Conservation (phyloP, 2,113 vertebrate genomes). For the Coryphaenoides rupestris region DNA sequence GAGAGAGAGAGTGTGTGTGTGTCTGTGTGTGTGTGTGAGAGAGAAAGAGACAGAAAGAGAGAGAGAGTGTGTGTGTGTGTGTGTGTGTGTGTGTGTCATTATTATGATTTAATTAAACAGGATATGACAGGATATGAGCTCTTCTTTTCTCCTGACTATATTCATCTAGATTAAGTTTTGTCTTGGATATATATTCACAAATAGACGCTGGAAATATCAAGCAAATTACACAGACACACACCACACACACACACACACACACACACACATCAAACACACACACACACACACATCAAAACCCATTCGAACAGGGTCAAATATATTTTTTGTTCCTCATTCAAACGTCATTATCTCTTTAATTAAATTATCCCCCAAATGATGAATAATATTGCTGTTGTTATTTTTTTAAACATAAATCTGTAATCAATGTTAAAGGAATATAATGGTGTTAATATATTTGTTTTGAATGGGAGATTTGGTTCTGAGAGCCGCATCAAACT, state of each 20-base stretch:
- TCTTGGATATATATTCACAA: slow-evolving; percentile 49
- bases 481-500: slow-evolving; percentile 60
- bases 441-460: slow-evolving; percentile 67
- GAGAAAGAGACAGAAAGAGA: too few relatives aligned
- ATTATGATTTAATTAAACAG: slow-evolving; percentile 67
- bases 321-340: slow-evolving; percentile 48
- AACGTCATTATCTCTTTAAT: slow-evolving; percentile 71
- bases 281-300: slow-evolving; percentile 46
- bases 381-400: slow-evolving; percentile 6
- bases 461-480: slow-evolving; percentile 67
- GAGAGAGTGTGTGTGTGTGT: slow-evolving; percentile 10
- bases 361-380: slow-evolving; percentile 70
- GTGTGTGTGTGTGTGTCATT: slow-evolving; percentile 29
- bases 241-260: slow-evolving; percentile 46
- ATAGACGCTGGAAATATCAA: slow-evolving; percentile 49
- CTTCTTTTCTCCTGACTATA: slow-evolving; percentile 46
- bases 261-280: slow-evolving; percentile 54
- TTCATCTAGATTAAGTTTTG: slow-evolving; percentile 66
- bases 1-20: slow-evolving; percentile 36
- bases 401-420: slow-evolving; percentile 42
- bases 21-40: not conserved
- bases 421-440: slow-evolving; percentile 67
- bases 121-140: slow-evolving; percentile 51
- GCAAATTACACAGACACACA: slow-evolving; percentile 56
- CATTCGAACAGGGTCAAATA: slow-evolving; percentile 58